Evolutionary conservation across 1,140 invertebrate species (phyloP).

Genomic region (Drosophila orosa): DNA sequence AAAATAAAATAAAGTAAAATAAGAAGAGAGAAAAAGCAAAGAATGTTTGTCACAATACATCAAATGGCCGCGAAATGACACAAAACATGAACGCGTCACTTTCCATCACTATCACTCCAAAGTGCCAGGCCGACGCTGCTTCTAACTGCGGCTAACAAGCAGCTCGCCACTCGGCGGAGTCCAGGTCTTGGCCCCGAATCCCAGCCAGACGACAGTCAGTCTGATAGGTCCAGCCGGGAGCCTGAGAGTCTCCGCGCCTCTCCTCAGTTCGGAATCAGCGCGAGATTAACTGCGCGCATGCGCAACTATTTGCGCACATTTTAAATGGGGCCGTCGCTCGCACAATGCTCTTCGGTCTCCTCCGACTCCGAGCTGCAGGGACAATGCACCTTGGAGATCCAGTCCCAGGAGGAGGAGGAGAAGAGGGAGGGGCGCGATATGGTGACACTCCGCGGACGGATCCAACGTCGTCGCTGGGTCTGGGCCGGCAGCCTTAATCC

Average conservation of each 20-base stretch:
- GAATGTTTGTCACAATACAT: slow-evolving; percentile 84
- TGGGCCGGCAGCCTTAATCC: slow-evolving; percentile 71
- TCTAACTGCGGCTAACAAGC: slow-evolving; percentile 26
- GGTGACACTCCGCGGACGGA: slow-evolving; percentile 69
- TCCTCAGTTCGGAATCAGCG: slow-evolving; percentile 3
- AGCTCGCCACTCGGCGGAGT: slow-evolving; percentile 1
- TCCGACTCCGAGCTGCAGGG: slow-evolving; percentile 31
- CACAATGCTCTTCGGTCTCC: slow-evolving; percentile 25
- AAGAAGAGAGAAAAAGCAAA: slow-evolving; percentile 25
- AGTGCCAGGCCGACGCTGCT: slow-evolving; percentile 67
- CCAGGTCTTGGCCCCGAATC: slow-evolving; percentile 6
- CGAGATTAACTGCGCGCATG: slow-evolving; percentile 80
- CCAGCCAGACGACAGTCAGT: slow-evolving; percentile 61
- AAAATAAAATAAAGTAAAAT: slow-evolving; percentile 1
- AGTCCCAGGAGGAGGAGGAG: slow-evolving; percentile 1
- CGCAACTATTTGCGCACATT: slow-evolving; percentile 81
- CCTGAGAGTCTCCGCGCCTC: neutral
- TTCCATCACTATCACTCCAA: slow-evolving; percentile 84
- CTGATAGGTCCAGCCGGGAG: slow-evolving; percentile 39
- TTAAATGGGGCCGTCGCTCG: slow-evolving; percentile 74
- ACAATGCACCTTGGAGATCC: slow-evolving; percentile 67
- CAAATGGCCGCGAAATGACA: slow-evolving; percentile 81
- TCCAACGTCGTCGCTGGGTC: slow-evolving; percentile 66
- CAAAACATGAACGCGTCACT: slow-evolving; percentile 84
- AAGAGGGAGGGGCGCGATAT: slow-evolving; percentile 7